Base-by-base conservation (phyloP, 2,888 invertebrate species). In the Cataglyphis albicans region DNA sequence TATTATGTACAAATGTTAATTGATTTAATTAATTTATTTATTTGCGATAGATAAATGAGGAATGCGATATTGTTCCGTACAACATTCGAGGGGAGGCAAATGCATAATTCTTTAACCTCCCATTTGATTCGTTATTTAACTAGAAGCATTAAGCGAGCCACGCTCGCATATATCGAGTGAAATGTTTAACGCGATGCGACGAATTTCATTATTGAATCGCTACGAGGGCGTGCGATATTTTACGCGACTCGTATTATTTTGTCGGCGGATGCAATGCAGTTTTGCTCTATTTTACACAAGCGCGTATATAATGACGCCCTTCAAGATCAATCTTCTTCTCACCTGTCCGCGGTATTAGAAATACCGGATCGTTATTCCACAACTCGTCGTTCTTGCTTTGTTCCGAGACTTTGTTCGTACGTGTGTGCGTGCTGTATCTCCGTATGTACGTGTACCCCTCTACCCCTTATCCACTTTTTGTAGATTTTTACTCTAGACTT, bases 101-200 rank as follows among this genome's bases (percentile, higher is more conserved):
- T 3, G 68, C 32, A 80, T 72, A 78, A 78, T 80, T 80, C 59
- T 80, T 78, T 72, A 72, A 80, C 35, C n/a, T 80, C 1, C 32
- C 25, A 59, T 72, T 72, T 18, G 59, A 59, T 70, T 72, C 68
- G 32, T 78, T 80, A 72, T 80, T 80, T 48, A 80, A 80, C 35
- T 21, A 80, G 44, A 59, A 59, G 35, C 44, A 72, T 76, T 76
- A 57, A 76, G 29, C 55, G 55, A 68, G 25, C 55, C 29, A 18
- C 15, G 55, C 75, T 29, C 75, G 67, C 29, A 35, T 41, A 35
- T 41, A 35, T 48, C 59, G 44, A 72, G 44, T 72, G 35, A 72
- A 59, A 78, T 70, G 78, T 78, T 52, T 70, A 78, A 80, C 78
- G 57, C 59, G 70, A 76, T 70, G 76, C 70, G 78, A 78, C 72